Percentiles rank a stretch among this genome's conserved stretches.
phyloP scores from a whole-genome alignment of 2,888 invertebrate species.

The Xestia c-nigrum region DNA sequence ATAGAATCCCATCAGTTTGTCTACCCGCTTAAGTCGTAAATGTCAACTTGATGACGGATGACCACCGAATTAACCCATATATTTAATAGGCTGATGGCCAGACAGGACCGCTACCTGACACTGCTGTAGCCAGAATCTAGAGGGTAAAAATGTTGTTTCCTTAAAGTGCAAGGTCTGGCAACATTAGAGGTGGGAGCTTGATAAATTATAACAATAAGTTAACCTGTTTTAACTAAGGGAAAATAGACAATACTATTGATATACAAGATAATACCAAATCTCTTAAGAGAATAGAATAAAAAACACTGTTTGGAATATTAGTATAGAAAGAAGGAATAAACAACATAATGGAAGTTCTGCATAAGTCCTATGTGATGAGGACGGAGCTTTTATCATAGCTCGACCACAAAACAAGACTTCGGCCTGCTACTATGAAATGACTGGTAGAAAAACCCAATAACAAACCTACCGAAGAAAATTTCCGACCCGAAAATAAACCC shows the following conservation, averaged over 20 bases:
- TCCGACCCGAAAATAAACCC: not conserved
- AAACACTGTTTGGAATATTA: no score
- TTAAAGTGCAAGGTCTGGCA: constrained; percentile 23
- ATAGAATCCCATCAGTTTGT: constrained; percentile 33
- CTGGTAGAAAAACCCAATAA: not conserved
- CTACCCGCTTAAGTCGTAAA: constrained; percentile 47
- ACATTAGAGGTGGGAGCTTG: not conserved
- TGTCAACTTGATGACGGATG: constrained; percentile 54
- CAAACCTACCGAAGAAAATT: not conserved
- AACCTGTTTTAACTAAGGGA: constrained; percentile 24
- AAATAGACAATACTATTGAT: constrained; percentile 31
- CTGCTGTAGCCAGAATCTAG: not conserved
- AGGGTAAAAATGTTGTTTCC: not conserved
- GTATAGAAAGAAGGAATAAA: not conserved
- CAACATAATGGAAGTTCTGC: not conserved
- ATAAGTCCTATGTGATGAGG: not conserved
- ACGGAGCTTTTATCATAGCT: not conserved
- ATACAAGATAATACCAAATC: constrained; percentile 14
- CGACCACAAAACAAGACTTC: not conserved
- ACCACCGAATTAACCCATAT: constrained; percentile 48
- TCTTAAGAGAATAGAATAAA: not conserved
- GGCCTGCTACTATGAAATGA: not conserved
- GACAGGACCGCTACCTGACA: constrained; percentile 22
- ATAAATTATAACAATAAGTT: constrained; percentile 8
- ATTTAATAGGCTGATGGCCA: constrained; percentile 27